phyloP scores from a whole-genome alignment of 2,113 vertebrate genomes.

The Rhombomys opimus region DNA sequence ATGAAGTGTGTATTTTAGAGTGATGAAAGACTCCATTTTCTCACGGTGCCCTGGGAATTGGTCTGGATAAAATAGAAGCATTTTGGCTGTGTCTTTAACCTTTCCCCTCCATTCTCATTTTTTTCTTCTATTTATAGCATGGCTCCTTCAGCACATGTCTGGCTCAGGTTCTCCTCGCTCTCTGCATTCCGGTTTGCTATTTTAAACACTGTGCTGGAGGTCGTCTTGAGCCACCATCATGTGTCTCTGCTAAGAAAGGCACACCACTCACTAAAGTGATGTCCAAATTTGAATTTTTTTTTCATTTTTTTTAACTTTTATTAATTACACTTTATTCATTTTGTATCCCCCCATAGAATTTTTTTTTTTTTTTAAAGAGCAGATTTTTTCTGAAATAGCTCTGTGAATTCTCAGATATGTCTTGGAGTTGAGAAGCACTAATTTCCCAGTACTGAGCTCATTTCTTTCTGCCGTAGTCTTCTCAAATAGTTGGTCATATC shows the following conservation, averaged over 20 bases:
- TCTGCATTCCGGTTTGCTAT: slow-evolving; percentile 43
- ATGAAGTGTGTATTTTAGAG: not conserved
- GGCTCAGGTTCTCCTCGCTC: not conserved
- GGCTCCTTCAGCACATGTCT: not conserved
- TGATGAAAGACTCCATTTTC: not conserved
- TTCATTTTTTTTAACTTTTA: too few species aligned
- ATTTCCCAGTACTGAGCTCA: slow-evolving; percentile 40
- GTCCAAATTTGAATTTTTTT: not conserved
- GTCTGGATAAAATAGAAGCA: not conserved
- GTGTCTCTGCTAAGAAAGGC: slow-evolving; percentile 42
- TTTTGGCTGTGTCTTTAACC: not conserved
- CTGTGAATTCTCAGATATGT: slow-evolving; percentile 49
- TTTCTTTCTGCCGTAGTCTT: slow-evolving; percentile 23
- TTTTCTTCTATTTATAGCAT: slow-evolving; percentile 50
- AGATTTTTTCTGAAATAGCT: not conserved
- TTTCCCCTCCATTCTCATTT: slow-evolving; percentile 4
- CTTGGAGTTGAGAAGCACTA: slow-evolving; percentile 5
- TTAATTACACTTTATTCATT: too few species aligned
- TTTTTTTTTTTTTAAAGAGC: not conserved
- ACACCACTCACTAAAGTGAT: not conserved
- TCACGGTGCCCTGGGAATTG: not conserved
- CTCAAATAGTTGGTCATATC: slow-evolving; percentile 44
- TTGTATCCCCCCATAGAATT: too few species aligned
- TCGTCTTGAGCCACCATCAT: slow-evolving; percentile 28
- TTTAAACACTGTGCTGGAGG: slow-evolving; percentile 33